Evolutionary conservation across 2,888 invertebrate genomes (phyloP).

Genomic region (Watsonalla binaria): DNA sequence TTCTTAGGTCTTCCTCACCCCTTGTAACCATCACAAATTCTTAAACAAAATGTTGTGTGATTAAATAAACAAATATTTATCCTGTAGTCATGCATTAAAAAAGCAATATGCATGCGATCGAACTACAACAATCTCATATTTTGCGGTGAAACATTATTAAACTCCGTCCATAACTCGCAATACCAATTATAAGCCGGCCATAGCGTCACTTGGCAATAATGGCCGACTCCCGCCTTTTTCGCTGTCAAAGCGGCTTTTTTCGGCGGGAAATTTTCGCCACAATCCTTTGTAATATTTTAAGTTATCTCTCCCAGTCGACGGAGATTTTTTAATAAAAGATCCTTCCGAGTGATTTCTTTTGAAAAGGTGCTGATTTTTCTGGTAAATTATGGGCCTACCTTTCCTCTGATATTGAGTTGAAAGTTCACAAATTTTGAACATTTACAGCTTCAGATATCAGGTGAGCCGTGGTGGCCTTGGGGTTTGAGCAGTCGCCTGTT

Average conservation of each 20-base stretch:
- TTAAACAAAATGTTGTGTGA: too few relatives aligned
- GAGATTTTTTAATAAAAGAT: neutral
- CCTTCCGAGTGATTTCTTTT: neutral
- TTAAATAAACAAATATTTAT: too few relatives aligned
- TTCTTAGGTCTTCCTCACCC: too few relatives aligned
- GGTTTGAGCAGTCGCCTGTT: too few relatives aligned
- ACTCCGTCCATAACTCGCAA: conserved; percentile 52
- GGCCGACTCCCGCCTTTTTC: conserved; percentile 75
- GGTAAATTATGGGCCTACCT: neutral
- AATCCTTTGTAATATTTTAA: conserved; percentile 29
- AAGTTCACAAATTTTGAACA: too few relatives aligned
- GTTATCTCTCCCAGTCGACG: conserved; percentile 7
- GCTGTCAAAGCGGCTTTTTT: conserved; percentile 74
- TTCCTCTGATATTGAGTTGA: too few relatives aligned
- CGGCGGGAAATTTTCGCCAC: conserved; percentile 46
- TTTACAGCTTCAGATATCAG: too few relatives aligned
- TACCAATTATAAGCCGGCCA: conserved; percentile 51
- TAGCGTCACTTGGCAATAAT: conserved; percentile 82
- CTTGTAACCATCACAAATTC: too few relatives aligned
- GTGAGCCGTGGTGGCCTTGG: too few relatives aligned
- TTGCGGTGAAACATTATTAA: conserved; percentile 41
- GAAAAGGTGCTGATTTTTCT: neutral
- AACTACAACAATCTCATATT: conserved; percentile 23
- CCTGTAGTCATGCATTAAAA: neutral
- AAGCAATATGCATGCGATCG: neutral